phyloP scores from a whole-genome alignment of 2,113 vertebrate genomes.

The Pterocles orientalis region DNA sequence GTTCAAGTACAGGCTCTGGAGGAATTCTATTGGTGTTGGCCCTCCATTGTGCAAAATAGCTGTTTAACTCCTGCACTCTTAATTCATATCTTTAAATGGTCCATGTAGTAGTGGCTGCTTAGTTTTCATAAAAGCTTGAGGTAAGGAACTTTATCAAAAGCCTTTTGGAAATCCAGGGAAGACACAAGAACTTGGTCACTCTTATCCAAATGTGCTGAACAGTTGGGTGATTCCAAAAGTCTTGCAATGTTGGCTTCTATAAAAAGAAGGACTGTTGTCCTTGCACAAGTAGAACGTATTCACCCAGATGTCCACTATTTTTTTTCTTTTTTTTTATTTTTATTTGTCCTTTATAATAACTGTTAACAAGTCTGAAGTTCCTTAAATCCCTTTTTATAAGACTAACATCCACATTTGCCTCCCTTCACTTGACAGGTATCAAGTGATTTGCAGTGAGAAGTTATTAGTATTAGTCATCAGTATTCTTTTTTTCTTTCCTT shows the following conservation, averaged over 20 bases:
- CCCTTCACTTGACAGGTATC: background rate
- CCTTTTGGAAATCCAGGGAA: background rate
- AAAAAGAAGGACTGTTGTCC: background rate
- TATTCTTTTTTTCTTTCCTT: background rate
- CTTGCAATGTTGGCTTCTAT: background rate
- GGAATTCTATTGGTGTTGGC: background rate
- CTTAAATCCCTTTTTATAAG: background rate
- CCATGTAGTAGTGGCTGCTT: background rate
- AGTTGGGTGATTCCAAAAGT: background rate
- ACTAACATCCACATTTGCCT: background rate
- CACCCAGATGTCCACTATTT: background rate
- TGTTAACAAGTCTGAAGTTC: background rate
- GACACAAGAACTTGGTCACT: background rate
- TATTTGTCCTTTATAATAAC: background rate
- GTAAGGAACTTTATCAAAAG: background rate
- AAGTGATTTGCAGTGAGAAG: background rate
- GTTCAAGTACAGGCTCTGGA: background rate
- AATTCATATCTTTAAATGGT: background rate
- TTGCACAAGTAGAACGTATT: background rate
- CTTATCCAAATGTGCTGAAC: background rate
- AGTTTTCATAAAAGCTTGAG: background rate
- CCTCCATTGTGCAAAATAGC: accelerated
- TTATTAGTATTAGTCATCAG: background rate
- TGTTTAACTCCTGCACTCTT: accelerated
- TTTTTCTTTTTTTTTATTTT: background rate